phyloP scores from a whole-genome alignment of 1,140 invertebrate genomes.

The Pomacea maculata region DNA sequence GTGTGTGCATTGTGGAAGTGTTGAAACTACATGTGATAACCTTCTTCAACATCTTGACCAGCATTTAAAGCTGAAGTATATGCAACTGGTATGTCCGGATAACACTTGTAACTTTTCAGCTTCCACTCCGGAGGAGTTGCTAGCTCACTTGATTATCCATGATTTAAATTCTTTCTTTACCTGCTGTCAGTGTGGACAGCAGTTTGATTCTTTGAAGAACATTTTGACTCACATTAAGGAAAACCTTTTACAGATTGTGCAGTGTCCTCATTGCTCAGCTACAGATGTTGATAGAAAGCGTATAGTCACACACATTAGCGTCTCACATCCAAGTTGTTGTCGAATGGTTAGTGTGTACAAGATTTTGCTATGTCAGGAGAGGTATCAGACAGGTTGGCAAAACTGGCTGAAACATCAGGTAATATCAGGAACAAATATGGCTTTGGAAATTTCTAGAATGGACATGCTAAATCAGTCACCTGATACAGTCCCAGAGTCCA shows the following conservation, averaged over 20 bases:
- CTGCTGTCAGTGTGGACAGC: background rate
- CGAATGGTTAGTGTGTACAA: background rate
- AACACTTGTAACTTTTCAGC: background rate
- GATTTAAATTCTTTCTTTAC: background rate
- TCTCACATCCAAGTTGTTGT: constrained; percentile 1
- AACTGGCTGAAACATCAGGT: too few relatives aligned
- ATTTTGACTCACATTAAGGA: background rate
- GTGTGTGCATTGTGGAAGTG: constrained; percentile 11
- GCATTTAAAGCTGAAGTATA: background rate
- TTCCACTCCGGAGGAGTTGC: background rate
- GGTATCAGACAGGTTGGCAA: background rate
- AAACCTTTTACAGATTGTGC: background rate
- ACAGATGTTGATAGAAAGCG: constrained; percentile 2
- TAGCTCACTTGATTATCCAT: background rate
- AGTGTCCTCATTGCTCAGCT: constrained; percentile 9
- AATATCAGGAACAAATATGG: too few relatives aligned
- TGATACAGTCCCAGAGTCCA: too few relatives aligned
- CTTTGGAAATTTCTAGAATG: too few relatives aligned
- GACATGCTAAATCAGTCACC: too few relatives aligned
- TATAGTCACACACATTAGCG: background rate
- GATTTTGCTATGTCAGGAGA: constrained; percentile 4
- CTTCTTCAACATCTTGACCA: constrained; percentile 1
- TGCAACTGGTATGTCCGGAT: background rate
- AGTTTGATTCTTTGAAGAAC: background rate
- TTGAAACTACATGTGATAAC: background rate